Conservation (phyloP, 2,888 invertebrate genomes). For the Pachydiplax longipennis region DNA sequence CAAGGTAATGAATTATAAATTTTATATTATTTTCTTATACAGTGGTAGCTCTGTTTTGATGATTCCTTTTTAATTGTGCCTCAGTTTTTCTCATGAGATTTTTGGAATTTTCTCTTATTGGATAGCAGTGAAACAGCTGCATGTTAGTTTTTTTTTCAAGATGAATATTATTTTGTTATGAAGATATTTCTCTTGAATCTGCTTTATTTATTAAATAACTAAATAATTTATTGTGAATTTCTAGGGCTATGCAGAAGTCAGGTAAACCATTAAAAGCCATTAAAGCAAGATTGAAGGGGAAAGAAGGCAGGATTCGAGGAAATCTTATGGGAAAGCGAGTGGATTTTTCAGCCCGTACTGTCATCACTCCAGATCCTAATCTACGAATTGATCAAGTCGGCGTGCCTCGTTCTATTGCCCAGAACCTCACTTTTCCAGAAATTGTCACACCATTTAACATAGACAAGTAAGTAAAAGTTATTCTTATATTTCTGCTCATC, state of each 20-base stretch:
- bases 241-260: constrained; percentile 96
- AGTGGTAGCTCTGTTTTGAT: background rate
- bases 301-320: constrained; percentile 98
- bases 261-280: constrained; percentile 98
- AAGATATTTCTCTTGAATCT: no score
- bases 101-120: background rate
- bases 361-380: constrained; percentile 96
- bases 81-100: background rate
- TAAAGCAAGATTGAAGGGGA: constrained; percentile 95
- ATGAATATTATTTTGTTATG: no score
- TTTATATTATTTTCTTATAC: background rate
- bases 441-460: constrained; percentile 99
- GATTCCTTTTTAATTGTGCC: background rate
- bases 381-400: constrained; percentile 96
- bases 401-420: constrained; percentile 96
- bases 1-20: constrained; percentile 63
- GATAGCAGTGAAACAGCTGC: background rate
- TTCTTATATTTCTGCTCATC: background rate
- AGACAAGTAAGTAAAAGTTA: constrained; percentile 72
- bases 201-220: no score
- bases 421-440: constrained; percentile 99
- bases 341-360: constrained; percentile 98
- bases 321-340: constrained; percentile 99
- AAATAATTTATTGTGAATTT: constrained; percentile 53
- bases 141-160: background rate